phyloP scores from a whole-genome alignment of 2,888 invertebrate genomes.

The Tupiocoris notatus region DNA sequence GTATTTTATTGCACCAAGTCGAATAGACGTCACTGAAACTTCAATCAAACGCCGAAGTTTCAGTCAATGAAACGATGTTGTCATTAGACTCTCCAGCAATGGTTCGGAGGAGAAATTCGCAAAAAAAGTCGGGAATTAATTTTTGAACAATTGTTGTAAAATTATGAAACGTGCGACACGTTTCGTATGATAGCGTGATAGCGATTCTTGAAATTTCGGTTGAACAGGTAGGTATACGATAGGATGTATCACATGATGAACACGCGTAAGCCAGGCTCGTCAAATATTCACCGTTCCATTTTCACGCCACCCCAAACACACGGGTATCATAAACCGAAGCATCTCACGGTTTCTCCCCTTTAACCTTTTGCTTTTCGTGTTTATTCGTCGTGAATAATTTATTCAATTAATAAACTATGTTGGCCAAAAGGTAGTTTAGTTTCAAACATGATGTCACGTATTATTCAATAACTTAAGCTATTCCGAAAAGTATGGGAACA shows the following conservation, averaged over 20 bases:
- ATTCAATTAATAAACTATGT: background rate
- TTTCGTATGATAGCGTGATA: too few species aligned
- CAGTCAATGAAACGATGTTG: too few species aligned
- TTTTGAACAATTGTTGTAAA: too few species aligned
- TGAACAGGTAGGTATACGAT: background rate
- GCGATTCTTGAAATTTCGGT: too few species aligned
- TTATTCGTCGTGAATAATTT: background rate
- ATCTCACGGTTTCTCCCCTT: background rate
- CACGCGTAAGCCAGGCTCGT: slow-evolving; percentile 5
- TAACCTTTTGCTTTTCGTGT: slow-evolving; percentile 1
- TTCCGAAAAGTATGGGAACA: too few species aligned
- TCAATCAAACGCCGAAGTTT: too few species aligned
- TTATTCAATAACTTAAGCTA: background rate
- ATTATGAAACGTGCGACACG: too few species aligned
- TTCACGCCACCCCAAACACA: background rate
- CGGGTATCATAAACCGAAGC: background rate
- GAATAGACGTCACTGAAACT: too few species aligned
- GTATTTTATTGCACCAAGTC: too few species aligned
- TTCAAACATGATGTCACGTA: background rate
- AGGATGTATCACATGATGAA: slow-evolving; percentile 23
- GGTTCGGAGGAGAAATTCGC: too few species aligned
- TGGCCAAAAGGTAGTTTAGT: background rate
- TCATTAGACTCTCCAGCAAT: too few species aligned
- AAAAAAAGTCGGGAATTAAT: too few species aligned
- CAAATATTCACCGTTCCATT: slow-evolving; percentile 23